Conservation (phyloP, 2,888 invertebrate species). For the Gymnocheta viridis region DNA sequence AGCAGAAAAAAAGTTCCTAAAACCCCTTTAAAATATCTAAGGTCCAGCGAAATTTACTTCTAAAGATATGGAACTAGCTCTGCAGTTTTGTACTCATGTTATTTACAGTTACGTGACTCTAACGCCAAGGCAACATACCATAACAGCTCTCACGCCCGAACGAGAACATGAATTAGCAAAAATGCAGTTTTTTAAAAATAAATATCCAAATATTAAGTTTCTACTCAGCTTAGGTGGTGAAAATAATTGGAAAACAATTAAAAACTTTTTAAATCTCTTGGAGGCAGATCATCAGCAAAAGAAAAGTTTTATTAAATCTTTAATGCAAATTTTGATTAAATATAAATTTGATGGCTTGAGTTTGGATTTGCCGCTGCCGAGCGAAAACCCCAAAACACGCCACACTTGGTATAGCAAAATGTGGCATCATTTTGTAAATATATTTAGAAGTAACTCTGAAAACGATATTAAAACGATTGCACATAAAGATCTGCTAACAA, state of each 20-base stretch:
- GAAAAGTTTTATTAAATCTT: neutral
- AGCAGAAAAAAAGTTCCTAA: neutral
- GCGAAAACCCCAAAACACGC: neutral
- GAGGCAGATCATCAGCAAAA: neutral
- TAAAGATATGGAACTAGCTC: neutral
- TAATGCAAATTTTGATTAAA: constrained; percentile 73
- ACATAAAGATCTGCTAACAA: neutral
- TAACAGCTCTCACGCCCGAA: neutral
- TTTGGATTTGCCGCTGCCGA: neutral
- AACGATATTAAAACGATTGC: neutral
- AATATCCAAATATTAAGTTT: neutral
- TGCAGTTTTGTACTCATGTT: neutral
- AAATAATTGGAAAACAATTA: neutral
- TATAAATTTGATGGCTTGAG: constrained; percentile 94
- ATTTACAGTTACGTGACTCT: neutral
- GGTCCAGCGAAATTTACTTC: neutral
- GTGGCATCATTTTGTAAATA: neutral
- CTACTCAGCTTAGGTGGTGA: neutral
- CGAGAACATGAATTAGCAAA: neutral
- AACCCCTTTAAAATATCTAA: neutral
- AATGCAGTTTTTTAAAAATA: neutral
- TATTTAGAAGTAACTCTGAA: neutral
- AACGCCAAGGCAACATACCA: neutral
- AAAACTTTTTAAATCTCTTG: neutral
- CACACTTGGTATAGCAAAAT: neutral